Evolutionary conservation across 2,113 vertebrate species (phyloP).

Genomic region (Acinonyx jubatus): DNA sequence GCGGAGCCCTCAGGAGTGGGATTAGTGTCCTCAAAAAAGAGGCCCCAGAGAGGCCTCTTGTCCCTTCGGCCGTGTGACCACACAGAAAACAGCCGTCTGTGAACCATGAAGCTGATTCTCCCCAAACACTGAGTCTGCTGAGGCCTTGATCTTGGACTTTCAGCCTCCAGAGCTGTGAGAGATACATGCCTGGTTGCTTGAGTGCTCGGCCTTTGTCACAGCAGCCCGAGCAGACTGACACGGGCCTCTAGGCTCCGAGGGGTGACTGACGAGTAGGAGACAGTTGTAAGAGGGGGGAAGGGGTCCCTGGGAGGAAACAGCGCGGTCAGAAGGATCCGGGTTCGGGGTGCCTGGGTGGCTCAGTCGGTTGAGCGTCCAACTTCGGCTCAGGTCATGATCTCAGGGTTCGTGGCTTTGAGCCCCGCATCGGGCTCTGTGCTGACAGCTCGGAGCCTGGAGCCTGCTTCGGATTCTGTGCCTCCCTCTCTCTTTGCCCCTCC

Average conservation of each 20-base stretch:
- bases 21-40: background rate
- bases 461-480: no score
- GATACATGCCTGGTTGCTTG: background rate
- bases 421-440: no score
- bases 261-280: background rate
- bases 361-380: no score
- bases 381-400: no score
- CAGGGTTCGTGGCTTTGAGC: no score
- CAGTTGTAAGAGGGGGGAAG: accelerated
- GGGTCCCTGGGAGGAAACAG: background rate
- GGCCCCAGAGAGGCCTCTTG: background rate
- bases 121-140: accelerated
- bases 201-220: background rate
- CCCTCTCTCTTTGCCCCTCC: no score
- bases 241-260: background rate
- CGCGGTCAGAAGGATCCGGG: background rate
- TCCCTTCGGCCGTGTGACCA: background rate
- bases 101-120: background rate
- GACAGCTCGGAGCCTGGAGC: no score
- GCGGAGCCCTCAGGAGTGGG: background rate
- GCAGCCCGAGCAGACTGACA: background rate
- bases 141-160: background rate
- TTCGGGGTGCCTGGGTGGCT: background rate
- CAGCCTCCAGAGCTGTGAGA: background rate
- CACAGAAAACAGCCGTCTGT: background rate